Evolutionary conservation across 2,113 vertebrate species (phyloP).

Genomic region (Ceratotherium simum): DNA sequence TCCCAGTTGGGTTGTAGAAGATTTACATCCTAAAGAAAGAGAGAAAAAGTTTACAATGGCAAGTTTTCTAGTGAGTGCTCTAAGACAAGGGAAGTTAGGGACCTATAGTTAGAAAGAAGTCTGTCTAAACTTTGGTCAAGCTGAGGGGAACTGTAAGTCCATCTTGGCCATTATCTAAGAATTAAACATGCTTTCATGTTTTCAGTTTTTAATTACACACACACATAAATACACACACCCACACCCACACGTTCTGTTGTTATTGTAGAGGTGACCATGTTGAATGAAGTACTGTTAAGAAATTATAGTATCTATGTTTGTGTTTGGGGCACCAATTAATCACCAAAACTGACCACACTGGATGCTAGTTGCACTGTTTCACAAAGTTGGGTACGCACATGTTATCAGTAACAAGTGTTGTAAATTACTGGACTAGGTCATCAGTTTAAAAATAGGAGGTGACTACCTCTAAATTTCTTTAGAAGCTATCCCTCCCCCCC

Average conservation of each 20-base stretch:
- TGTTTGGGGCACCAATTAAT: neutral
- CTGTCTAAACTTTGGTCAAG: neutral
- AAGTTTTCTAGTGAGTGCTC: neutral
- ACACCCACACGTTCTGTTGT: neutral
- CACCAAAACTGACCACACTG: neutral
- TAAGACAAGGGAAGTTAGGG: neutral
- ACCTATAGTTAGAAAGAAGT: neutral
- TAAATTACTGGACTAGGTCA: neutral
- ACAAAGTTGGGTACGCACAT: neutral
- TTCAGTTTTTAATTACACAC: neutral
- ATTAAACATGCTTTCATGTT: neutral
- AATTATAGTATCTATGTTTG: neutral
- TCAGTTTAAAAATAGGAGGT: neutral
- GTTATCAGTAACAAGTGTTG: neutral
- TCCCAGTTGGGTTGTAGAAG: neutral
- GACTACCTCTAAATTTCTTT: neutral
- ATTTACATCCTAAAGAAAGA: neutral
- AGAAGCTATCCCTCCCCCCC: fast-evolving
- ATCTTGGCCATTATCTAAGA: neutral
- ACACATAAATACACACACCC: neutral
- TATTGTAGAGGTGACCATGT: fast-evolving
- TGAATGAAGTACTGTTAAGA: neutral
- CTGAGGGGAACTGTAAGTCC: neutral
- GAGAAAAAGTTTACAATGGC: neutral
- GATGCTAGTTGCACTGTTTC: neutral